Percentiles rank a stretch among this genome's conserved stretches.
Evolutionary conservation across 2,888 invertebrate genomes (phyloP).

Genomic region (Lepidocyrtinus sp.): DNA sequence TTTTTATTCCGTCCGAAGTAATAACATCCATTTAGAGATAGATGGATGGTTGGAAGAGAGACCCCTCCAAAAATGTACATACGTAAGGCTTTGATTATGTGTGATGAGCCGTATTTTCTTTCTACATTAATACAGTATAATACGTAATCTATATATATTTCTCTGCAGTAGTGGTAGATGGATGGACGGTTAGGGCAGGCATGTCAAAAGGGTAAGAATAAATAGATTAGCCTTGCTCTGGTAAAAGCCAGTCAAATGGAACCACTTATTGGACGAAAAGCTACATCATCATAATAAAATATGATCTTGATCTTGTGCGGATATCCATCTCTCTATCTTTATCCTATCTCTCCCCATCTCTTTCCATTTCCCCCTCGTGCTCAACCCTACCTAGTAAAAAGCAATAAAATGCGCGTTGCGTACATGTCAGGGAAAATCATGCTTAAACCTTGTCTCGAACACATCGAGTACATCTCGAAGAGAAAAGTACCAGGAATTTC

Average conservation of each 20-base stretch:
- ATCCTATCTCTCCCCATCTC: conserved; percentile 19
- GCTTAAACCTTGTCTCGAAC: neutral
- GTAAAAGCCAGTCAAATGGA: conserved; percentile 52
- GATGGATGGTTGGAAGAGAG: conserved; percentile 27
- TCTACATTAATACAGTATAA: neutral
- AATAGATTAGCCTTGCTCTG: conserved; percentile 49
- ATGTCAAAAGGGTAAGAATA: conserved; percentile 58
- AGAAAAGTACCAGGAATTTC: too few species aligned
- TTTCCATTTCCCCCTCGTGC: conserved; percentile 33
- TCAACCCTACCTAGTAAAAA: neutral
- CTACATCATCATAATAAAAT: conserved; percentile 54
- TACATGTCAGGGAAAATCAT: conserved; percentile 50
- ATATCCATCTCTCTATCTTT: conserved; percentile 19
- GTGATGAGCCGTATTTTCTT: neutral
- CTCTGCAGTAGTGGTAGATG: neutral
- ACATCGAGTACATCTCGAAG: too few species aligned
- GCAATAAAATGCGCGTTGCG: conserved; percentile 41
- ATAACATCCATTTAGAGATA: neutral
- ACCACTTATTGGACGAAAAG: conserved; percentile 45
- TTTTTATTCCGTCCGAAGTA: neutral
- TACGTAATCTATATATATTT: neutral
- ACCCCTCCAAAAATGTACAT: neutral
- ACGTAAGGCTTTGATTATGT: neutral
- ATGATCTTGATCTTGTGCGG: neutral
- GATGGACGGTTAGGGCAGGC: conserved; percentile 45